Percentiles rank a stretch among this genome's conserved stretches.
phyloP scores from a whole-genome alignment of 2,888 invertebrate genomes.

The Pedicia rivosa region DNA sequence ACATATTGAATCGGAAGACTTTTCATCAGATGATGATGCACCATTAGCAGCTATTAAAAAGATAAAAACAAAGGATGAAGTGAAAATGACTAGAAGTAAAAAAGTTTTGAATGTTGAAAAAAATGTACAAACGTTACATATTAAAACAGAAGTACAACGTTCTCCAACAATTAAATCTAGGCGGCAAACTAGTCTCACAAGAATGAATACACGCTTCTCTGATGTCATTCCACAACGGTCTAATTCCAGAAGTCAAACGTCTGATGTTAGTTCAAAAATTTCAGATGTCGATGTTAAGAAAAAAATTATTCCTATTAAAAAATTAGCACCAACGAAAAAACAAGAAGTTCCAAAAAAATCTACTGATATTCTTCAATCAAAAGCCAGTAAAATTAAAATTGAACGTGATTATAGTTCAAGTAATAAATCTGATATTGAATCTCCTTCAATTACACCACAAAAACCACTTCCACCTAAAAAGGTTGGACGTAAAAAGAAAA shows the following conservation, averaged over 20 bases:
- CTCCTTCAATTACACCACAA: not conserved
- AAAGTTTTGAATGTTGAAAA: not conserved
- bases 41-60: conserved; percentile 23
- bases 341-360: too few relatives aligned
- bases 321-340: conserved; percentile 14
- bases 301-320: conserved; percentile 17
- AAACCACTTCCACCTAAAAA: conserved; percentile 10
- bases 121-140: too few relatives aligned
- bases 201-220: too few relatives aligned
- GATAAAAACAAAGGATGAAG: conserved; percentile 3
- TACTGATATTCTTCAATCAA: not conserved
- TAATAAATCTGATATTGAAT: not conserved
- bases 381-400: not conserved
- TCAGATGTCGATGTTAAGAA: conserved; percentile 14
- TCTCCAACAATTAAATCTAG: too few relatives aligned
- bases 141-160: conserved; percentile 2
- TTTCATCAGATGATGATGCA: conserved; percentile 39
- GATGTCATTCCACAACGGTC: too few relatives aligned
- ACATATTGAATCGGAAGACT: conserved; percentile 18
- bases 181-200: too few relatives aligned
- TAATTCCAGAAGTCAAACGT: conserved; percentile 9
- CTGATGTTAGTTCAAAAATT: conserved; percentile 12
- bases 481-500: conserved; percentile 18
- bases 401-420: not conserved
- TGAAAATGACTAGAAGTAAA: conserved; percentile 4